Conservation (phyloP, 2,113 vertebrate species). For the Scomber colias region DNA sequence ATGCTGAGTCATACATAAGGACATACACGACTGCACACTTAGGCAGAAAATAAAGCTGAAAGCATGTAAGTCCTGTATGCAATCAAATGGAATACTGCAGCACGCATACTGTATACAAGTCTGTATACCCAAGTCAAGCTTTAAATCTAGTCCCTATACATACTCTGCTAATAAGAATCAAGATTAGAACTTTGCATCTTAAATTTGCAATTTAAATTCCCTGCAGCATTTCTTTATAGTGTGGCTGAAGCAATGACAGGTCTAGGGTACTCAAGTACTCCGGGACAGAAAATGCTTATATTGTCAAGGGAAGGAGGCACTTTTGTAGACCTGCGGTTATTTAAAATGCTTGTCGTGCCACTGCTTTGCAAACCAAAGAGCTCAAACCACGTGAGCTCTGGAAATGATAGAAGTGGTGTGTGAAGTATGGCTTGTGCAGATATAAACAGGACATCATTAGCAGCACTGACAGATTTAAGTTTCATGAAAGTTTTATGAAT, state of each 20-base stretch:
- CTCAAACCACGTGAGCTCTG: background rate
- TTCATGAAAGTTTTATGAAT: background rate
- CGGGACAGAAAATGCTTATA: constrained; percentile 17
- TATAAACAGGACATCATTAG: background rate
- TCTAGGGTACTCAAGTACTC: constrained; percentile 7
- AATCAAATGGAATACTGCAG: background rate
- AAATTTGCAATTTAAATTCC: constrained; percentile 53
- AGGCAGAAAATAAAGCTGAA: constrained; percentile 1
- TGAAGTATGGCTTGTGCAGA: background rate
- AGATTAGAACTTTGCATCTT: constrained; percentile 29
- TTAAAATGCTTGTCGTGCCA: constrained; percentile 10
- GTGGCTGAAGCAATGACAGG: constrained; percentile 48
- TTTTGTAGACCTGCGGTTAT: background rate
- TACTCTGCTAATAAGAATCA: constrained; percentile 25
- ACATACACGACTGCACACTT: constrained; percentile 19
- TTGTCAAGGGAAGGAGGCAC: constrained; percentile 4
- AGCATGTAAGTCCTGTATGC: background rate
- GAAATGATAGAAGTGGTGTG: background rate
- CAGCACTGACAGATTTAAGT: background rate
- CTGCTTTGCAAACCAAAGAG: constrained; percentile 15
- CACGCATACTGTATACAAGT: background rate
- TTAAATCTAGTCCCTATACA: constrained; percentile 17
- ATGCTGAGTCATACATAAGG: constrained; percentile 53
- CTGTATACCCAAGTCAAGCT: constrained; percentile 4
- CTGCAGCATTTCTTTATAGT: constrained; percentile 24